Percentiles rank a stretch among this genome's conserved stretches.
Evolutionary conservation across 1,140 invertebrate genomes (phyloP).

Genomic region (Drosophila ohnishii): DNA sequence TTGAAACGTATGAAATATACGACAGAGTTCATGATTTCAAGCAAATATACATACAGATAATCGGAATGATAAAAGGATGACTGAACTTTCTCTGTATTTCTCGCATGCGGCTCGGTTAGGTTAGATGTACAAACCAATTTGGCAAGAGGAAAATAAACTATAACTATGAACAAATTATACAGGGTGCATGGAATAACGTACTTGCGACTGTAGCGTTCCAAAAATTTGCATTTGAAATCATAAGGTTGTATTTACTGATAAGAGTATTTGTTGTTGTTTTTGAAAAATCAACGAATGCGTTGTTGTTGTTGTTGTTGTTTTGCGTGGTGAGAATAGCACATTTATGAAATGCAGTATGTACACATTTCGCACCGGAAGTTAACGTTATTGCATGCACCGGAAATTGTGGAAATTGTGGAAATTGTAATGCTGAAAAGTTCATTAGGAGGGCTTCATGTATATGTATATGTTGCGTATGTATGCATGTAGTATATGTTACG

Average conservation of each 20-base stretch:
- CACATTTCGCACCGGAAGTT: constrained; percentile 21
- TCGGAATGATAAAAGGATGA: constrained; percentile 13
- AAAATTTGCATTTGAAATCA: constrained; percentile 16
- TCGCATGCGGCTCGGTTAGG: constrained; percentile 16
- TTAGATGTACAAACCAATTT: constrained; percentile 19
- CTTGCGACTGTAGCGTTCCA: constrained; percentile 11
- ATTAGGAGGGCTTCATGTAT: constrained; percentile 13
- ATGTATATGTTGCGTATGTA: constrained; percentile 20
- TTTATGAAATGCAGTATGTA: constrained; percentile 17
- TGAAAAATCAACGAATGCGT: constrained; percentile 4
- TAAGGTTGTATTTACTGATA: constrained; percentile 8
- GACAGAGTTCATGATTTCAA: constrained; percentile 12
- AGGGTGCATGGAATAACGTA: constrained; percentile 26
- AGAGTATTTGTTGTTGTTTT: neutral
- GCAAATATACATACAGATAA: constrained; percentile 18
- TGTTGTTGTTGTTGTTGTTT: neutral
- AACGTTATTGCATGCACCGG: constrained; percentile 31
- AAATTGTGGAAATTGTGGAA: constrained; percentile 6
- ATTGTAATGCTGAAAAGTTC: constrained; percentile 22
- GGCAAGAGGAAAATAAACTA: constrained; percentile 15
- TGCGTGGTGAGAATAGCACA: constrained; percentile 9
- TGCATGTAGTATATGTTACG: constrained; percentile 15
- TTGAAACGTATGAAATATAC: constrained; percentile 5
- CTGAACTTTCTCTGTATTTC: constrained; percentile 4
- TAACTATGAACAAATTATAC: constrained; percentile 10